Evolutionary conservation across 1,140 invertebrate genomes (phyloP).

Genomic region (Thrips palmi): DNA sequence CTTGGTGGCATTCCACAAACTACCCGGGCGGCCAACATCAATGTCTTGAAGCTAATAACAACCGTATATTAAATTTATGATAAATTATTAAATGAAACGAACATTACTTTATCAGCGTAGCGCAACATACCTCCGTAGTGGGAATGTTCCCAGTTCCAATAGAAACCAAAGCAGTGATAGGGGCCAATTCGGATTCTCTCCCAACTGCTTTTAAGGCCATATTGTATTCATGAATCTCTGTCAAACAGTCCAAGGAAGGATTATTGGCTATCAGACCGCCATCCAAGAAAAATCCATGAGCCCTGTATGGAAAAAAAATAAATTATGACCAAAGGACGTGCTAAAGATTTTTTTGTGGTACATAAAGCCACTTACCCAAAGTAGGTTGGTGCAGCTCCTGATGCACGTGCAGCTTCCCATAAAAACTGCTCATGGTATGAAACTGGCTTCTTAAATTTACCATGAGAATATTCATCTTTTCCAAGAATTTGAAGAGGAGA

Average conservation of each 20-base stretch:
- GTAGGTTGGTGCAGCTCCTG: constrained; percentile 85
- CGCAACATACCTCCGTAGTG: constrained; percentile 30
- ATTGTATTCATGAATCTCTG: constrained; percentile 80
- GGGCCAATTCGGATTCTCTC: constrained; percentile 30
- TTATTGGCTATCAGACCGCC: constrained; percentile 92
- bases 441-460: constrained; percentile 28
- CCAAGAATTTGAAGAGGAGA: constrained; percentile 42
- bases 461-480: constrained; percentile 9
- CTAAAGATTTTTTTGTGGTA: background rate
- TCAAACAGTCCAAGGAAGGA: constrained; percentile 79
- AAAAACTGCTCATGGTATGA: constrained; percentile 51
- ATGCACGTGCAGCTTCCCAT: constrained; percentile 72
- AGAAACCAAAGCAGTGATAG: constrained; percentile 40
- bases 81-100: background rate
- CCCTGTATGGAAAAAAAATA: constrained; percentile 21
- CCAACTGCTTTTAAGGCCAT: constrained; percentile 44
- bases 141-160: constrained; percentile 55
- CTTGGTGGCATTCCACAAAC: constrained; percentile 58
- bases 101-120: no score
- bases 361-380: no score
- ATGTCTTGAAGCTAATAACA: constrained; percentile 33
- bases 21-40: constrained; percentile 67
- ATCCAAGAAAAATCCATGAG: constrained; percentile 72
- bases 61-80: background rate
- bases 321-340: background rate